These are phyloP conservation scores for Hylyphantes graminicola DNA, from an alignment of 1,140 invertebrate genomes.

Conservation along the genomic window DNA sequence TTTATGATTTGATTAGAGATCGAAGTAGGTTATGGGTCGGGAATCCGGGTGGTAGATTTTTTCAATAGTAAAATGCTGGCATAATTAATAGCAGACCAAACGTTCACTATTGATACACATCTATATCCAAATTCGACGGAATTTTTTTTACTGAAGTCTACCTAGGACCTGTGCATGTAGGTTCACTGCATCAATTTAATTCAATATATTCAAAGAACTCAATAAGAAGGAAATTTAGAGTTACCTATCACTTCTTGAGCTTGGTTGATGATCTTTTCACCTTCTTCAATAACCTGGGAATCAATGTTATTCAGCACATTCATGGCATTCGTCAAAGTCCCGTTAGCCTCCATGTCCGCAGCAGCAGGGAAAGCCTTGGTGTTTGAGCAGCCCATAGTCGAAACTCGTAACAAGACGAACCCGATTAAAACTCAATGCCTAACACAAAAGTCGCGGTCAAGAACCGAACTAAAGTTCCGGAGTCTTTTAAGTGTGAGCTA, in stretches of 20 bases:
- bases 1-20: too few species aligned
- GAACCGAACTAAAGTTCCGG: not conserved
- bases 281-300: slow-evolving; percentile 30
- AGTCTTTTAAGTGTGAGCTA: not conserved
- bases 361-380: slow-evolving; percentile 39
- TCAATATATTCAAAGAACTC: not conserved
- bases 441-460: not conserved
- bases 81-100: too few species aligned
- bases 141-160: too few species aligned
- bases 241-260: slow-evolving; percentile 47
- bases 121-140: too few species aligned
- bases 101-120: too few species aligned
- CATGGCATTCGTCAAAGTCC: slow-evolving; percentile 39
- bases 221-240: not conserved
- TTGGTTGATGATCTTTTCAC: slow-evolving; percentile 40
- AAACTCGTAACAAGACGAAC: not conserved
- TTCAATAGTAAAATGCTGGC: too few species aligned
- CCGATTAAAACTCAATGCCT: not conserved
- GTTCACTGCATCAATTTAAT: too few species aligned
- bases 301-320: slow-evolving; percentile 42
- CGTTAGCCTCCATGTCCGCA: slow-evolving; percentile 22
- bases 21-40: too few species aligned
- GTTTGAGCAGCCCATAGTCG: slow-evolving; percentile 46
- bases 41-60: too few species aligned
- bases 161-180: too few species aligned